phyloP scores from a whole-genome alignment of 2,888 invertebrate species.

The Serripes groenlandicus region DNA sequence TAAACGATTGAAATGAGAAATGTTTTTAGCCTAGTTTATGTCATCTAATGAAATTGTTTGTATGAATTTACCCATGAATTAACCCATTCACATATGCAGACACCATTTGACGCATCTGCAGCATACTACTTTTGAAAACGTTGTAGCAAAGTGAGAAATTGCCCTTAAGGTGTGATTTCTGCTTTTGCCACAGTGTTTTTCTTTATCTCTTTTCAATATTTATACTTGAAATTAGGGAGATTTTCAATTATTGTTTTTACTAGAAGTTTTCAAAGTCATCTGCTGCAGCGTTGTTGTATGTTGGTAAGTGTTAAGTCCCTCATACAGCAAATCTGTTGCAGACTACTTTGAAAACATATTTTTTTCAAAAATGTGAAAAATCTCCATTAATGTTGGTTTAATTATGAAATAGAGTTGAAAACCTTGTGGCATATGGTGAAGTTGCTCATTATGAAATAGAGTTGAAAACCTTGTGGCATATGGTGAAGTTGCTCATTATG shows the following conservation, averaged over 20 bases:
- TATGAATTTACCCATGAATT: background rate
- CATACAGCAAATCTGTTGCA: too few relatives aligned
- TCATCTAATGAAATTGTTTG: background rate
- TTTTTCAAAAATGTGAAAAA: too few relatives aligned
- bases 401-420: background rate
- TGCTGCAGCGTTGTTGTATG: too few relatives aligned
- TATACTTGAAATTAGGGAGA: too few relatives aligned
- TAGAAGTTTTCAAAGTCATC: too few relatives aligned
- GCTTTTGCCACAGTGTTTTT: background rate
- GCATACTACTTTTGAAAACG: background rate
- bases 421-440: background rate
- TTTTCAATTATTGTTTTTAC: too few relatives aligned
- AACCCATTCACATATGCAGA: background rate
- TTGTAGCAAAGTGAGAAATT: background rate
- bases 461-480: background rate
- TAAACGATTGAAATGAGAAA: too few relatives aligned
- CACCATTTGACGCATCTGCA: background rate
- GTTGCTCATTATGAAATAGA: background rate
- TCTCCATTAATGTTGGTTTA: too few relatives aligned
- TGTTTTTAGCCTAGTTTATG: too few relatives aligned
- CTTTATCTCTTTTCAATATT: too few relatives aligned
- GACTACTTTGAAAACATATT: too few relatives aligned
- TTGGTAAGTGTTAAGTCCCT: too few relatives aligned
- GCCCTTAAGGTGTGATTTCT: background rate
- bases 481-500: background rate